Evolutionary conservation across 2,888 invertebrate genomes (phyloP).

Genomic region (Brachypalpus laphriformis): DNA sequence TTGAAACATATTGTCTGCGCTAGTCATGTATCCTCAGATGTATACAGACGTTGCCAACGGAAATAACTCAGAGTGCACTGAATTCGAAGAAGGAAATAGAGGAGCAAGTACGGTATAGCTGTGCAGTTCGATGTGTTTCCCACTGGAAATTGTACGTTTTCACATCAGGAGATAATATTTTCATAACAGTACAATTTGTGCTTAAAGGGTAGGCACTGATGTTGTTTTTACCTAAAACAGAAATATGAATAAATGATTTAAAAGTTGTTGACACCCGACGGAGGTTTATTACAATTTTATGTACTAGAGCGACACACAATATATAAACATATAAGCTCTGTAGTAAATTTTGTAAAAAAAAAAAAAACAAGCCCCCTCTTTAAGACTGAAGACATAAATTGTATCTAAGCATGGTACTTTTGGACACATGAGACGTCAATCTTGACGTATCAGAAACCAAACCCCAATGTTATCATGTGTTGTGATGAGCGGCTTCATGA

Average conservation of each 20-base stretch:
- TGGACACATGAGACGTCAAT: constrained; percentile 26
- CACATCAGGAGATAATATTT: constrained; percentile 11
- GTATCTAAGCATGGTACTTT: not conserved
- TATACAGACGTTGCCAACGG: constrained; percentile 42
- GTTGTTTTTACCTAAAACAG: not conserved
- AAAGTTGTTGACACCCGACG: not conserved
- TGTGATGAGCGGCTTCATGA: constrained; percentile 20
- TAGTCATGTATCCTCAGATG: constrained; percentile 22
- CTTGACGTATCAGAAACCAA: constrained; percentile 19
- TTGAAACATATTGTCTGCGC: constrained; percentile 56
- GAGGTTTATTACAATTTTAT: not conserved
- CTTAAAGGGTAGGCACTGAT: not conserved
- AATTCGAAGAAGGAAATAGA: constrained; percentile 54
- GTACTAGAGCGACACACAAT: not conserved
- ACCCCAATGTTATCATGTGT: constrained; percentile 22
- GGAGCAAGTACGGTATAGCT: constrained; percentile 14
- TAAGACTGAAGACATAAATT: not conserved
- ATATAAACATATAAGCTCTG: not conserved
- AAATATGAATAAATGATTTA: not conserved
- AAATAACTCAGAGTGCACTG: constrained; percentile 56
- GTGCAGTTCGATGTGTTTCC: constrained; percentile 30
- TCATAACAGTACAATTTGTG: not conserved
- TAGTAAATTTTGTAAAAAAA: not conserved
- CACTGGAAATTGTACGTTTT: constrained; percentile 36
- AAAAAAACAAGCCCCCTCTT: not conserved